Conservation (phyloP, 2,888 invertebrate genomes). For the Eupithecia pulchellata region DNA sequence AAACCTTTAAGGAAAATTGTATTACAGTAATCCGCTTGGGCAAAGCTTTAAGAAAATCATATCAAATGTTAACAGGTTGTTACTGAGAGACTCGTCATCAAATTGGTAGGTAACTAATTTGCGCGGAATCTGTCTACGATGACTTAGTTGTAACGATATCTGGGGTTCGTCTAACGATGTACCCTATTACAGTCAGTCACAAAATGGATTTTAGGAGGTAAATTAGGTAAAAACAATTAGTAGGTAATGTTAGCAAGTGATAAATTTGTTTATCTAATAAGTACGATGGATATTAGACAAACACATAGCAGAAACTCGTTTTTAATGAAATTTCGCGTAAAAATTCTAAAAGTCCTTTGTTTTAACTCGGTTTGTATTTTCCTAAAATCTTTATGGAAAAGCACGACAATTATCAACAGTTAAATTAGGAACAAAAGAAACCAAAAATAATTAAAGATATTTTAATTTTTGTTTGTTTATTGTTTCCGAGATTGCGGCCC, state of each 20-base stretch:
- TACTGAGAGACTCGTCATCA: background rate
- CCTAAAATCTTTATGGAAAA: background rate
- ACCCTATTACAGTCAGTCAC: background rate
- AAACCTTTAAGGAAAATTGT: constrained; percentile 9
- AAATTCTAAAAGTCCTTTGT: background rate
- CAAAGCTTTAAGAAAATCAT: constrained; percentile 8
- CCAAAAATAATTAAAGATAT: constrained; percentile 13
- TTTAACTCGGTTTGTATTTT: background rate
- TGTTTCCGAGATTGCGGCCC: constrained; percentile 27
- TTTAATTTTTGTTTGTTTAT: constrained; percentile 31
- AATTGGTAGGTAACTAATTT: background rate
- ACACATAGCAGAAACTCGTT: background rate
- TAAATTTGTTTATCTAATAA: too few species aligned
- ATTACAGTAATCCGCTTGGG: constrained; percentile 14
- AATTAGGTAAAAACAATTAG: background rate
- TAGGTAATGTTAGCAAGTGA: background rate
- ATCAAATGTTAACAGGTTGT: constrained; percentile 10
- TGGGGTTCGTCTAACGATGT: background rate
- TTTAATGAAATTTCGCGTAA: background rate
- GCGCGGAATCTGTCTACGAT: background rate
- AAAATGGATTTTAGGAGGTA: background rate
- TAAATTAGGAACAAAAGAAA: background rate
- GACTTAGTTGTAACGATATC: background rate
- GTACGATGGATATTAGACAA: background rate
- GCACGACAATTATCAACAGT: background rate